Evolutionary conservation across 2,113 vertebrate genomes (phyloP).

Genomic region (Xyliphius kryptos): DNA sequence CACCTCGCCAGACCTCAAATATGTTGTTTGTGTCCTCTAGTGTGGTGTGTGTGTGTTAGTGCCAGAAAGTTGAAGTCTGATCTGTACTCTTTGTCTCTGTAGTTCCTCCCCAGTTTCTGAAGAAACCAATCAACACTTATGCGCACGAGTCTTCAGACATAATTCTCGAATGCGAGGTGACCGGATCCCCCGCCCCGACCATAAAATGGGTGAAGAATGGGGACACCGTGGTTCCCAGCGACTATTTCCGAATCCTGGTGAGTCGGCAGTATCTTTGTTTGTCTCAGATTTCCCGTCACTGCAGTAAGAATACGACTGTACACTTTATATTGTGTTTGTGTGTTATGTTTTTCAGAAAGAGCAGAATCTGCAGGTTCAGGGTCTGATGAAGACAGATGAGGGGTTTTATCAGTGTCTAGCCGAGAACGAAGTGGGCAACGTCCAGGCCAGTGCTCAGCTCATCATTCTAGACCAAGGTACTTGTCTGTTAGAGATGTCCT

Average conservation of each 20-base stretch:
- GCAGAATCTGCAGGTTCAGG: conserved; percentile 94
- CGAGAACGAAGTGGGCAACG: conserved; percentile 90
- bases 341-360: conserved; percentile 72
- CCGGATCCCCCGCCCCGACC: conserved; percentile 81
- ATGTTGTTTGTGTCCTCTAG: too few species aligned
- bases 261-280: conserved; percentile 49
- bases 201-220: conserved; percentile 98
- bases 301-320: too few species aligned
- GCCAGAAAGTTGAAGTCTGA: too few species aligned
- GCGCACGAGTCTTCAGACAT: conserved; percentile 96
- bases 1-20: too few species aligned
- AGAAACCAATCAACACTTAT: conserved; percentile 77
- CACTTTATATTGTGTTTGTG: too few species aligned
- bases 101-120: conserved; percentile 83
- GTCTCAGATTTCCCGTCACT: too few species aligned
- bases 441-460: conserved; percentile 88
- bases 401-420: conserved; percentile 98
- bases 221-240: conserved; percentile 92
- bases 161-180: conserved; percentile 87
- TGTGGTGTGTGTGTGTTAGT: too few species aligned
- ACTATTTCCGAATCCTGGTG: conserved; percentile 96
- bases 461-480: conserved; percentile 94
- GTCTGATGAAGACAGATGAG: conserved; percentile 93
- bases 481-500: too few species aligned
- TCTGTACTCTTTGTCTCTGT: too few species aligned